Base-by-base conservation (phyloP, 2,797 vertebrate genomes). In the Sebastes minor region DNA sequence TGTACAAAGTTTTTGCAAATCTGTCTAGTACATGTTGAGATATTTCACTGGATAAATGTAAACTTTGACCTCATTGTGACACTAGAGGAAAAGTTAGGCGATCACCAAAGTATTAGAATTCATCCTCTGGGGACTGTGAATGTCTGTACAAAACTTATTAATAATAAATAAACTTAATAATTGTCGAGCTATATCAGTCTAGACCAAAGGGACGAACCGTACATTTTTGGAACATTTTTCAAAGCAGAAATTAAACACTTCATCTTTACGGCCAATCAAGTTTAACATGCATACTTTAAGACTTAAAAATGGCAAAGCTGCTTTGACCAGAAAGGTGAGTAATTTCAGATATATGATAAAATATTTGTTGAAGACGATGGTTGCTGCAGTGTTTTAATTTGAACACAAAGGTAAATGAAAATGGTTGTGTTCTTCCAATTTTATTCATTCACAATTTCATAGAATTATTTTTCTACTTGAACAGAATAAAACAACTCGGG, bases 371-470 rank as follows among this genome's bases (percentile, higher is more conserved):
- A 57, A 57, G 7, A 56, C 13, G 8, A 72, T 2, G 1, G 20
- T n/a, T 14, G 10, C 46, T 35, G 23, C 28, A 52, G 22, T 52
- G 33, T 68, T 60, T 55, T 20, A 22, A 61, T 32, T 20, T 61
- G 2, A 35, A 70, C 25, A 84, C 25, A 68, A 66, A 62, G 3
- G 8, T 59, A n/a, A 78, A 68, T 9, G 23, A 81, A 79, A 68
- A 30, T n/a, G 9, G 1, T 32, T 20, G 28, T 67, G 18, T 85
- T 83, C 20, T 62, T 88, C 7, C 42, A 85, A 84, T 82, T 91
- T 90, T 92, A 93, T 93, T 90, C 53, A 88, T 91, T 89, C 81
- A 87, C 85, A 91, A 88, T 85, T 86, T 49, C 68, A 86, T 80
- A 83, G 74, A 84, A 86, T 69, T 73, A 69, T 62, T 84, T 86